Evolutionary conservation across 2,888 invertebrate species (phyloP).

Genomic region (Diachrysia chrysitis): DNA sequence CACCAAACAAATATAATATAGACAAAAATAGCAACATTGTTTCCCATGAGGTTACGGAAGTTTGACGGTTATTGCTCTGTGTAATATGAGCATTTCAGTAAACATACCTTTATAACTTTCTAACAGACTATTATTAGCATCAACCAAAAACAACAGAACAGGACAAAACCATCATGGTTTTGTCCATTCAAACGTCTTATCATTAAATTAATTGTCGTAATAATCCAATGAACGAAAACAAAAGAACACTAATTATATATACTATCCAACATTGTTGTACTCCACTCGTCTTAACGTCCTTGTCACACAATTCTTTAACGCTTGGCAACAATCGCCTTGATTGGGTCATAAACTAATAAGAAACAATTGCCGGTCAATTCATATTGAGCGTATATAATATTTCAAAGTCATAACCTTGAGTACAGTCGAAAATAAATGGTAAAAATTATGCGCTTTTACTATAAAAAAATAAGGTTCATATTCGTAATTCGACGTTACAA

Average conservation of each 20-base stretch:
- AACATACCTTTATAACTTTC: neutral
- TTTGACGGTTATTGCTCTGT: constrained; percentile 24
- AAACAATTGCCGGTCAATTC: neutral
- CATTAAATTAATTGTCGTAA: neutral
- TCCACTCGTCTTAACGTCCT: neutral
- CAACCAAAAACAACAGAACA: neutral
- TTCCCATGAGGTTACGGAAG: constrained; percentile 27
- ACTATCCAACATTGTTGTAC: neutral
- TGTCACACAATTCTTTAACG: neutral
- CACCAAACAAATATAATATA: constrained; percentile 18
- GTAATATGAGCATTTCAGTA: constrained; percentile 15
- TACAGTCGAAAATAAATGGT: neutral
- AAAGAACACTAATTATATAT: neutral
- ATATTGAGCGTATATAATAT: neutral
- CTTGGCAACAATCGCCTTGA: neutral
- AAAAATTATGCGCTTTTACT: neutral
- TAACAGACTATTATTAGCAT: neutral
- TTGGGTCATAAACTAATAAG: neutral
- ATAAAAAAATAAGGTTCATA: neutral
- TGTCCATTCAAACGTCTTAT: too few relatives aligned
- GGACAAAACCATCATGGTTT: neutral
- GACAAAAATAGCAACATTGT: constrained; percentile 16
- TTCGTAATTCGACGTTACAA: neutral
- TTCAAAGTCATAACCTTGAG: constrained; percentile 5
- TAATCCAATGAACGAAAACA: neutral